A percentile compares a stretch with the other conserved stretches of the same genome.
Evolutionary conservation across 2,113 vertebrate species (phyloP).

Genomic region (Willisornis vidua): DNA sequence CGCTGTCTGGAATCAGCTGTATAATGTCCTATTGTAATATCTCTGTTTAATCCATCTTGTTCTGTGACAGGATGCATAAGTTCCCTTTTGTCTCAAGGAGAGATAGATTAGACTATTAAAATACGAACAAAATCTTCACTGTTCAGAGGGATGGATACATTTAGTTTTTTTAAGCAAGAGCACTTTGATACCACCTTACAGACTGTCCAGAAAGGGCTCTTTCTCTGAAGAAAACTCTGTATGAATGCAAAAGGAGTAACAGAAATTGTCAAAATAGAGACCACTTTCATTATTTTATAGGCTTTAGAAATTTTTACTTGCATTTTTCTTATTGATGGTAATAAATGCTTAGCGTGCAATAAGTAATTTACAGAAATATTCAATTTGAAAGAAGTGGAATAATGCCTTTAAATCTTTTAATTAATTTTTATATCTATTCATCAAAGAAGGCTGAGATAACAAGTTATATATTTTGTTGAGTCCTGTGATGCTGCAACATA

Average conservation of each 20-base stretch:
- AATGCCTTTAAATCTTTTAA: conserved; percentile 12
- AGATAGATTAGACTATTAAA: neutral
- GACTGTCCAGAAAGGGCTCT: neutral
- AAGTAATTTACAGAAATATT: neutral
- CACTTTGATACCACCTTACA: neutral
- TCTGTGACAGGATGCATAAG: neutral
- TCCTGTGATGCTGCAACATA: neutral
- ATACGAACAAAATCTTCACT: neutral
- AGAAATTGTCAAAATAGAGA: neutral
- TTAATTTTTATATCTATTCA: conserved; percentile 26
- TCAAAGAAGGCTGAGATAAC: conserved; percentile 27
- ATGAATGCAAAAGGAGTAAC: neutral
- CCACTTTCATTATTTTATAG: neutral
- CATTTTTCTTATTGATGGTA: neutral
- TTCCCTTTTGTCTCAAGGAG: neutral
- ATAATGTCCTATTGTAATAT: neutral
- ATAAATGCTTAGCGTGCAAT: neutral
- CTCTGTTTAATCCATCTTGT: neutral
- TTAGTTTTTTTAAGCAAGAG: neutral
- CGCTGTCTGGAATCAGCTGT: neutral
- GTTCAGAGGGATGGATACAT: neutral
- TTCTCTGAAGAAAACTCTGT: neutral
- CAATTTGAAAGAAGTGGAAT: conserved; percentile 12
- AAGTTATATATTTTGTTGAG: neutral
- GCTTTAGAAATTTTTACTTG: neutral